Evolutionary conservation across 1,140 invertebrate species (phyloP), one percentile per base, ranked within the genome.

Genomic region (Antheraea pernyi): DNA sequence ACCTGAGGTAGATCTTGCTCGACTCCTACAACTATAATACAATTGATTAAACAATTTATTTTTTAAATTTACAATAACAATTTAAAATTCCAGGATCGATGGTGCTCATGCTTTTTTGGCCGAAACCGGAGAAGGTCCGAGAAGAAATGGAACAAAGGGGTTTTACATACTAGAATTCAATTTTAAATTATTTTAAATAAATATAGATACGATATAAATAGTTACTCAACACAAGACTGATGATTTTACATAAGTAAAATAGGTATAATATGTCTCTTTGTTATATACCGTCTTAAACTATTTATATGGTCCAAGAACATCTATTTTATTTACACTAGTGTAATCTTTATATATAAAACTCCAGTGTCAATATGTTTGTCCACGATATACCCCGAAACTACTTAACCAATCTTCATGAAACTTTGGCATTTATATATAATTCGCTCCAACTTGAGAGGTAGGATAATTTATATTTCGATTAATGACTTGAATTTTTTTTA

Each of bases 71-170:
- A n/a, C n/a, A n/a, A n/a, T n/a, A n/a, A n/a, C n/a, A n/a, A n/a
- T n/a, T n/a, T 16, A 6, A 53, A 53, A 3, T 83, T 84, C 5
- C 78, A 89, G 87, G 80, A 8, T 84, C 88, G 19, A 83, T 81
- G 0, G 19, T 89, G 10, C 71, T 91, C 1, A 90, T 91, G 75
- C 53, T 86, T 19, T 86, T 89, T 65, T 91, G 89, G 89, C 89
- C 89, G 7, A 83, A 84, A 65, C 84, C 86, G 0, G 81, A 88
- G 58, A 73, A 75, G 62, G 79, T 91, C 10, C 74, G 86, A 39
- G 74, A 81, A 48, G 72, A 83, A 76, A 84, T 91, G 82, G 89
- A 90, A 69, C 64, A 80, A 59, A 83, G 76, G 72, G 89, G 89
- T 4, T 76, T 90, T 22, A 75, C 81, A 7, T 90, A 85, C 69